Evolutionary conservation across 2,113 vertebrate genomes (phyloP), one percentile per base, ranked within the genome.

Genomic region (Tylochromis polylepis): DNA sequence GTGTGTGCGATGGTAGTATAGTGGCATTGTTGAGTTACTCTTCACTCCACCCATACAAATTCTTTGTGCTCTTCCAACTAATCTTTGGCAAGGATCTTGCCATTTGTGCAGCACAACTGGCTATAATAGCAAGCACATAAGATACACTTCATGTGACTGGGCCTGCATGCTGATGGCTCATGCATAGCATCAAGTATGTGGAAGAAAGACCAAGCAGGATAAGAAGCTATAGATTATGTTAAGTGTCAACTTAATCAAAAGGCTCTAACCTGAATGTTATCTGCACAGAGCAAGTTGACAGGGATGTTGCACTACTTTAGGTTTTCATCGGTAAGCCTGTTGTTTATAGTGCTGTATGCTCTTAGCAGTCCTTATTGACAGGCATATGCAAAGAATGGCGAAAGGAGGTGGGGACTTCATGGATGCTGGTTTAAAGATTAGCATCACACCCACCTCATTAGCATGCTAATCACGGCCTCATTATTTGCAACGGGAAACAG

Each of bases 401-500:
- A 56, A 59, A 60, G 24, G 11, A 77, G 65, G 22, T 38, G 36
- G 34, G 29, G 31, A 14, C 27, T 56, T 11, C n/a, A 24, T 9
- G 65, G 53, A 62, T 91, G 62, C 18, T 14, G 38, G 85, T 82
- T 85, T 84, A 85, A 85, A 89, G 85, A 92, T 90, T 83, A 90
- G 84, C 67, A 89, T 89, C 5, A 49, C 88, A 75, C 83, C 82
- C 87, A 86, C 72, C 80, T 86, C 79, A 85, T 93, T 90, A 92
- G 84, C 84, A 89, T 87, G 86, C 83, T 87, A 90, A 92, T 92
- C 85, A 80, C 53, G 2, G 84, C 65, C 87, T 93, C 27, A 43
- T 78, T 92, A 91, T 92, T 92, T 93, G 84, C 82, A 85, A 83
- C 57, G 75, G 79, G 72, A 92, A 94, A 89, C 87, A 20, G 79